These are phyloP conservation scores for Phoxinus dragarum DNA, from an alignment of 2,797 vertebrate species.

Conservation along the genomic window DNA sequence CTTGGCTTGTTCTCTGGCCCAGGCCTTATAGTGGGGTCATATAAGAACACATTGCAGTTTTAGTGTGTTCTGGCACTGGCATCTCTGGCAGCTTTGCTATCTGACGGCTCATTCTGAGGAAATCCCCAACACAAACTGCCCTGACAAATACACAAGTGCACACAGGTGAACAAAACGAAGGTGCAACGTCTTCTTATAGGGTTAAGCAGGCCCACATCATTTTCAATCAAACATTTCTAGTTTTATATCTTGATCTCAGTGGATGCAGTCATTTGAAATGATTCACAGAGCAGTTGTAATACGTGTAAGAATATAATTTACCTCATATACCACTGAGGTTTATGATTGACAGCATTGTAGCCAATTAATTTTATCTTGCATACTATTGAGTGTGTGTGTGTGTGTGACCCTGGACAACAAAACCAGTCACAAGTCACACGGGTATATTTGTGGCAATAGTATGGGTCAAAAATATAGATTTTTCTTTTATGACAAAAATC, in stretches of 20 bases:
- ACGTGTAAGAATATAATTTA: not conserved
- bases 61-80: not conserved
- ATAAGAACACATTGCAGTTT: constrained; percentile 33
- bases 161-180: not conserved
- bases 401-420: no score
- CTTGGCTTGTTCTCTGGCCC: constrained; percentile 10
- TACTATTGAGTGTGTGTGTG: not conserved
- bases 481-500: no score
- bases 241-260: not conserved
- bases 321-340: not conserved
- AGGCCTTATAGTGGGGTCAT: constrained; percentile 36
- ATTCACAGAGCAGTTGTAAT: not conserved
- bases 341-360: constrained; percentile 11
- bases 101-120: constrained; percentile 25
- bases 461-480: no score
- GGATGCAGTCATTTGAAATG: not conserved
- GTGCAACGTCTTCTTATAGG: not conserved
- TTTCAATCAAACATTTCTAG: not conserved
- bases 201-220: not conserved
- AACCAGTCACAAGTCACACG: no score
- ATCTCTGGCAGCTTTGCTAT: not conserved
- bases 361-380: not conserved
- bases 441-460: no score
- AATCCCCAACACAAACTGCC: constrained; percentile 6
- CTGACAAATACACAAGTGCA: not conserved